These are phyloP conservation scores for Drosophila sproati DNA, from an alignment of 1,140 invertebrate genomes.

Conservation along the genomic window DNA sequence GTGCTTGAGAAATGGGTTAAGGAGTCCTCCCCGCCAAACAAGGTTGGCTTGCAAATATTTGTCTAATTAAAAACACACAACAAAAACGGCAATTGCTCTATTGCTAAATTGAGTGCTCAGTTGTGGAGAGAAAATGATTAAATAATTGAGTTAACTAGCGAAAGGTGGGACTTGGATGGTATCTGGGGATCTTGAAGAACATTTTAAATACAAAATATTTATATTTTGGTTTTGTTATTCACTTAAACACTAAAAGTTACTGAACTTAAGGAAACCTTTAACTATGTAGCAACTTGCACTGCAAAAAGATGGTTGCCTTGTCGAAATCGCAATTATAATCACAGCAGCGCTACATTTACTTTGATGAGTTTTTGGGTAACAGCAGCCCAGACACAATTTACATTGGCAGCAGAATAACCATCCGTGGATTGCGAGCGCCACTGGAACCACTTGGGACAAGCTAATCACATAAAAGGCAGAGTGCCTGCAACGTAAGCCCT, in stretches of 20 bases:
- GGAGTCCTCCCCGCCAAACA: neutral
- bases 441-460: neutral
- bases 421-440: neutral
- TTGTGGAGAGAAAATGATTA: neutral
- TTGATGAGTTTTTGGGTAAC: constrained; percentile 4
- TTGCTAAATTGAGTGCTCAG: constrained; percentile 14
- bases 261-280: too few relatives aligned
- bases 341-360: neutral
- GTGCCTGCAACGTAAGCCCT: neutral
- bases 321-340: neutral
- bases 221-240: too few relatives aligned
- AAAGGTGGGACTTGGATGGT: neutral
- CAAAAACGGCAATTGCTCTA: constrained; percentile 2
- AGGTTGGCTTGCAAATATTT: constrained; percentile 60
- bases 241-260: too few relatives aligned
- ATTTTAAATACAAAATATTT: neutral
- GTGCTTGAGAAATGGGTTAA: constrained; percentile 4
- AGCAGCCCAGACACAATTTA: constrained; percentile 2
- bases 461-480: constrained; percentile 23
- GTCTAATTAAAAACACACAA: constrained; percentile 50
- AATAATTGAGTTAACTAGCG: constrained; percentile 10
- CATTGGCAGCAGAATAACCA: neutral
- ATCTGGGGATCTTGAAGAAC: neutral
- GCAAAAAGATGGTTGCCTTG: too few relatives aligned
- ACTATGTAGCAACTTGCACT: too few relatives aligned